Evolutionary conservation across 1,140 invertebrate species (phyloP).

Genomic region (Probaryconus sp.): DNA sequence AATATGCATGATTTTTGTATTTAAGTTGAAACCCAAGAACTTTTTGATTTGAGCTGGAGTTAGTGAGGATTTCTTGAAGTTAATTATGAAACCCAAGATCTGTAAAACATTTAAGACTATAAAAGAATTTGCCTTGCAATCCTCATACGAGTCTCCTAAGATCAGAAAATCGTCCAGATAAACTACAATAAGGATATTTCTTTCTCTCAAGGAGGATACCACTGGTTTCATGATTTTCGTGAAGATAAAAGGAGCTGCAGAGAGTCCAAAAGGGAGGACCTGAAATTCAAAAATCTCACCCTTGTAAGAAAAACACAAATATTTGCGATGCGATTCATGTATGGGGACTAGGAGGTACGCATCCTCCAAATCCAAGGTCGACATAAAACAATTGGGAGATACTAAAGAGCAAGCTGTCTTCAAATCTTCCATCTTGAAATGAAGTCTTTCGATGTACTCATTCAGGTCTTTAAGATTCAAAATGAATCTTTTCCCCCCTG

Average conservation of each 20-base stretch:
- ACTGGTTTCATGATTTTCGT: slow-evolving; percentile 59
- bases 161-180: slow-evolving; percentile 22
- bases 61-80: background rate
- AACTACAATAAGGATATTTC: background rate
- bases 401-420: slow-evolving; percentile 1
- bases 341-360: slow-evolving; percentile 14
- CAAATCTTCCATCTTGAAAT: slow-evolving; percentile 21
- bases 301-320: slow-evolving; percentile 4
- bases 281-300: slow-evolving; percentile 34
- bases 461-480: no score
- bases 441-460: no score
- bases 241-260: slow-evolving; percentile 40
- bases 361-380: slow-evolving; percentile 14
- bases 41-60: background rate
- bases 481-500: no score
- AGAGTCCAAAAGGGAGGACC: slow-evolving; percentile 50
- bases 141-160: background rate
- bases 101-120: background rate
- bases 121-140: background rate
- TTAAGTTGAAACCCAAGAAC: background rate
- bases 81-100: background rate
- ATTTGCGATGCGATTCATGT: background rate
- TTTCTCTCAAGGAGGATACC: background rate
- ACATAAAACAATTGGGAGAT: background rate
- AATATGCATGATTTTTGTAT: background rate